Evolutionary conservation across 2,888 invertebrate genomes (phyloP).

Genomic region (Rotaria sp.): DNA sequence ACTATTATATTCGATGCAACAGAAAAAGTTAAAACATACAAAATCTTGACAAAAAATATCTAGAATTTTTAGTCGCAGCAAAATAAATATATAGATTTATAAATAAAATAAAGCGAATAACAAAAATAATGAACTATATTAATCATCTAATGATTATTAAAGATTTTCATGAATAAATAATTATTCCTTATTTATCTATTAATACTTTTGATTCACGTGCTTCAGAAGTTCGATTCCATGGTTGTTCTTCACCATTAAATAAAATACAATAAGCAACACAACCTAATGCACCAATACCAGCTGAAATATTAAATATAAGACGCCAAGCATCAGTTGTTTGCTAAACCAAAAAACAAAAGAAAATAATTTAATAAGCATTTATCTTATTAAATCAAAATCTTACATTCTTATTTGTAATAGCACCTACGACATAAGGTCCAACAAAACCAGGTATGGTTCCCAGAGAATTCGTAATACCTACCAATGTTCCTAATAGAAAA

Average conservation of each 20-base stretch:
- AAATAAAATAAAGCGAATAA: not conserved
- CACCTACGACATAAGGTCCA: conserved; percentile 33
- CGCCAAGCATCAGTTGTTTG: conserved; percentile 37
- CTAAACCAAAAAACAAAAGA: not conserved
- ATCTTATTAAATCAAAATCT: not conserved
- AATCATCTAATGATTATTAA: not conserved
- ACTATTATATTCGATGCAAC: not conserved
- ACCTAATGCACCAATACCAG: conserved; percentile 32
- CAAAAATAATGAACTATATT: not conserved
- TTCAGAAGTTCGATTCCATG: conserved; percentile 2
- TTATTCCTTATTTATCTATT: not conserved
- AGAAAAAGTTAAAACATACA: not conserved
- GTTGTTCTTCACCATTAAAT: conserved; percentile 28
- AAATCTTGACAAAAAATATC: not conserved
- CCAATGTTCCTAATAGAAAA: conserved; percentile 25
- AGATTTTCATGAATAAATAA: not conserved
- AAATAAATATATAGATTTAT: not conserved
- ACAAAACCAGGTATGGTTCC: conserved; percentile 36
- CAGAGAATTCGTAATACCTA: conserved; percentile 35
- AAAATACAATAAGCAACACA: conserved; percentile 33
- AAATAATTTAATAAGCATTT: too few relatives aligned
- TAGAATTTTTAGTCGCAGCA: not conserved
- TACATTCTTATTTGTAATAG: conserved; percentile 19
- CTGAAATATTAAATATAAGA: conserved; percentile 31
- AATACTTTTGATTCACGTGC: not conserved